Base-by-base conservation (phyloP, 1,140 invertebrate genomes). In the Drosophila willistoni region DNA sequence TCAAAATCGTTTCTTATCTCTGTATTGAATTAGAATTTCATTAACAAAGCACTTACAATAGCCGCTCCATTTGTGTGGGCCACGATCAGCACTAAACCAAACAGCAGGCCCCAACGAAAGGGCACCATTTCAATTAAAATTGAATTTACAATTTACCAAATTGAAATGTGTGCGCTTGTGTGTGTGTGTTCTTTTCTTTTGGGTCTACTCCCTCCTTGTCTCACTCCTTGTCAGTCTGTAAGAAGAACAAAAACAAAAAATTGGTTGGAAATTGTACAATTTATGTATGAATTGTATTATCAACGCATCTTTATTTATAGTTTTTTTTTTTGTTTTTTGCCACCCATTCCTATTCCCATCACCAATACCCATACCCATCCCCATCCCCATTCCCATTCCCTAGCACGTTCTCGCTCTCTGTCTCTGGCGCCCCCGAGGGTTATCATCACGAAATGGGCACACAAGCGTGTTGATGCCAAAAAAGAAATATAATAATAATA, bases 1-100 rank as follows among this genome's bases (percentile, higher is more conserved):
- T 64, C 84, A 87, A 71, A 74, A 75, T 56, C 72, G 64, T 47
- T 29, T 64, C 79, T 86, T 86, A 87, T 87, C 84, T 70, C 76
- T 12, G 36, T 12, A 39, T 39, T 4, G 47, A 70, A 79, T 7
- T 36, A 3, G n/a, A 56, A 25, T 68, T 70, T 87, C 63, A 80
- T 84, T 77, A 73, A 84, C 61, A 71, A 77, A 3, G 72, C 71
- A 91, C 90, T 91, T 91, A 91, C 90, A 68, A 91, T 77, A 62
- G 77, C 78, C 62, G 87, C 90, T 81, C 90, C 90, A 81, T 90
- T 86, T 47, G 75, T 73, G 69, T 74, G 67, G 62, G 81, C 82
- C 42, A 90, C 64, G 29, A 90, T 59, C 19, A 91, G 62, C 68
- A 85, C 55, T 14, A 90, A 55, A 61, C 90, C 84, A 73, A 91